Conservation (phyloP, 2,888 invertebrate genomes). For the Globia sparganii region DNA sequence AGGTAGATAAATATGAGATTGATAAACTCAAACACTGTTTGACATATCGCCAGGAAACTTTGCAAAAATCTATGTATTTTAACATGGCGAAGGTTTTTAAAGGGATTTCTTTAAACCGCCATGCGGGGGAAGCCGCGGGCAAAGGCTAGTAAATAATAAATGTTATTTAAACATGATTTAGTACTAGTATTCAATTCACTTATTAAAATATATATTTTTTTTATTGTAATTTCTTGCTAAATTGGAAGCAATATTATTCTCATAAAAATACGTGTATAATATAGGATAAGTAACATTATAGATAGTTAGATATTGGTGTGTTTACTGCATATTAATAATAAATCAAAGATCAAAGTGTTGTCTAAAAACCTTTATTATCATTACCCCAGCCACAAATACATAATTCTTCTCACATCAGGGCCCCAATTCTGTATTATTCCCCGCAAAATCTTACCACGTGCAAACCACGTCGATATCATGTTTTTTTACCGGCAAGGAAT, state of each 20-base stretch:
- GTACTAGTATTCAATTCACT: neutral
- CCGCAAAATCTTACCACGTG: neutral
- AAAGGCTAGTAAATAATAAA: neutral
- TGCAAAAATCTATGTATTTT: neutral
- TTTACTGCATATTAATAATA: neutral
- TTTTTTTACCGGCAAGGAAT: too few relatives aligned
- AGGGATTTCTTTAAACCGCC: neutral
- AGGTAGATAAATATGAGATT: neutral
- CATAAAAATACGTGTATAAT: neutral
- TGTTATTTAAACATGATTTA: too few relatives aligned
- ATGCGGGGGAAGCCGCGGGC: too few relatives aligned
- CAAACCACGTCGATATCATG: neutral
- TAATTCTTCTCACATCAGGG: slow-evolving; percentile 2
- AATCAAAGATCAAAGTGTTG: neutral
- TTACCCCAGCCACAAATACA: slow-evolving; percentile 37
- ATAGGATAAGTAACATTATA: neutral
- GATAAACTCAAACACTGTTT: neutral
- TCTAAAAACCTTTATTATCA: slow-evolving; percentile 29
- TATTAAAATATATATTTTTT: neutral
- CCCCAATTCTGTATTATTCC: neutral
- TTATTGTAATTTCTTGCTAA: neutral
- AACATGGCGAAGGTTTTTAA: neutral
- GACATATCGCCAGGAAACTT: neutral
- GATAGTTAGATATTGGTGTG: neutral
- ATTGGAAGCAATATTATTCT: neutral